Percentiles rank a stretch among this genome's conserved stretches.
phyloP scores from a whole-genome alignment of 2,797 vertebrate species.

The Poeciliopsis presidionis region DNA sequence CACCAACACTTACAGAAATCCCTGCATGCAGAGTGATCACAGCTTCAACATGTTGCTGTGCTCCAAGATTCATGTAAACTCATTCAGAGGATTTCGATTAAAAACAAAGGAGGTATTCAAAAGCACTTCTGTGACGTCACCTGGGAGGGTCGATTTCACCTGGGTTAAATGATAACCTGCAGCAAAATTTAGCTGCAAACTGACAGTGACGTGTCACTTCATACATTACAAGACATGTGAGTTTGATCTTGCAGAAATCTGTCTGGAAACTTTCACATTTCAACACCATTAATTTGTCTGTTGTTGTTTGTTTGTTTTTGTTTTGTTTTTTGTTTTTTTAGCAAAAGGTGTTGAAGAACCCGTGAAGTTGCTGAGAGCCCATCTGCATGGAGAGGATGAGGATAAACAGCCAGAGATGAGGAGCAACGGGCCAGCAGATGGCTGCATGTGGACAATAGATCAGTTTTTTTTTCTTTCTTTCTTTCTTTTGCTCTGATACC shows the following conservation, averaged over 20 bases:
- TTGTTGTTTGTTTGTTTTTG: not conserved
- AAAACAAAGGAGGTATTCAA: not conserved
- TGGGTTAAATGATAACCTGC: not conserved
- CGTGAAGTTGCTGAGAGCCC: constrained; percentile 14
- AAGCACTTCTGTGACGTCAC: not conserved
- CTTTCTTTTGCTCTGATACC: constrained; percentile 48
- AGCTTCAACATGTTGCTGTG: not conserved
- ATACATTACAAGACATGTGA: not conserved
- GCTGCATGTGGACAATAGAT: constrained; percentile 66
- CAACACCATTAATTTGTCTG: not conserved
- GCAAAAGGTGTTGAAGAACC: constrained; percentile 1
- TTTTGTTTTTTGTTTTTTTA: not conserved
- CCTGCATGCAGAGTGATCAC: not conserved
- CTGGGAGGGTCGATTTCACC: not conserved
- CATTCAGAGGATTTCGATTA: not conserved
- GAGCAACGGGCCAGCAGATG: constrained; percentile 30
- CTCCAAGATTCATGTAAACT: not conserved
- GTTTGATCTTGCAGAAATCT: not conserved
- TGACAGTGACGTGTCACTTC: not conserved
- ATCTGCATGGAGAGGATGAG: constrained; percentile 21
- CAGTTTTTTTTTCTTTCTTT: constrained; percentile 29
- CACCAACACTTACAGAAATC: not conserved
- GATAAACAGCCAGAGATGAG: not conserved
- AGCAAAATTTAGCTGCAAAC: not conserved
- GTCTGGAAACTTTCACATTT: not conserved